These are phyloP conservation scores for Rosalia funebris DNA, from an alignment of 2,888 invertebrate species.

Conservation along the genomic window DNA sequence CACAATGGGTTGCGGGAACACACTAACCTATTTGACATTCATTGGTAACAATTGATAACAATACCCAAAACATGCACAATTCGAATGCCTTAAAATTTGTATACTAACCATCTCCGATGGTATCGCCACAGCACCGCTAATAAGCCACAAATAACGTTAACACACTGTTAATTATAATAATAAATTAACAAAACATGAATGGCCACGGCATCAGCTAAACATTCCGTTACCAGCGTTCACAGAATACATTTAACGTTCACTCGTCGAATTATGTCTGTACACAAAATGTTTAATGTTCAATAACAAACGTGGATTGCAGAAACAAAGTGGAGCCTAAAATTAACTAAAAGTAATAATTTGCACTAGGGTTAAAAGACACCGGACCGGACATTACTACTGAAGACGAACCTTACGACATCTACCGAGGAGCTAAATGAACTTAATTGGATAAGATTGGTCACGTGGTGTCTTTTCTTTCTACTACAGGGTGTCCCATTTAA, in stretches of 20 bases:
- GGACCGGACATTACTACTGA: conserved; percentile 36
- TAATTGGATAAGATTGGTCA: conserved; percentile 22
- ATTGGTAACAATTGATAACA: conserved; percentile 13
- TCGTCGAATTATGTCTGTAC: conserved; percentile 17
- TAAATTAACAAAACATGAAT: conserved; percentile 61
- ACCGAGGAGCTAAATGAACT: conserved; percentile 16
- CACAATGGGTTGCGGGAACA: conserved; percentile 36
- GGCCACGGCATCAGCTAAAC: conserved; percentile 60
- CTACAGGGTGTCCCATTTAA: not conserved
- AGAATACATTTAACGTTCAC: conserved; percentile 8
- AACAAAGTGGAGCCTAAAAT: conserved; percentile 31
- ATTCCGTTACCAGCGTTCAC: conserved; percentile 36
- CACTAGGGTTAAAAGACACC: conserved; percentile 49
- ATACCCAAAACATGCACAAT: conserved; percentile 16
- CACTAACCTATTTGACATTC: conserved; percentile 46
- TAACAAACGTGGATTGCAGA: conserved; percentile 13
- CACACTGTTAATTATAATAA: conserved; percentile 44
- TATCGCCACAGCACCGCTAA: conserved; percentile 22
- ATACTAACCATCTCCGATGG: conserved; percentile 44
- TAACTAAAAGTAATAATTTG: conserved; percentile 43
- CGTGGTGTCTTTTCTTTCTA: conserved; percentile 10
- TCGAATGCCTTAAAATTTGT: conserved; percentile 12
- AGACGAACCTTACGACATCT: conserved; percentile 18
- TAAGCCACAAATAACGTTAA: conserved; percentile 36
- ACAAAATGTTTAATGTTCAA: conserved; percentile 11